Evolutionary conservation across 2,113 vertebrate genomes (phyloP).

Genomic region (Poeciliopsis occidentalis): DNA sequence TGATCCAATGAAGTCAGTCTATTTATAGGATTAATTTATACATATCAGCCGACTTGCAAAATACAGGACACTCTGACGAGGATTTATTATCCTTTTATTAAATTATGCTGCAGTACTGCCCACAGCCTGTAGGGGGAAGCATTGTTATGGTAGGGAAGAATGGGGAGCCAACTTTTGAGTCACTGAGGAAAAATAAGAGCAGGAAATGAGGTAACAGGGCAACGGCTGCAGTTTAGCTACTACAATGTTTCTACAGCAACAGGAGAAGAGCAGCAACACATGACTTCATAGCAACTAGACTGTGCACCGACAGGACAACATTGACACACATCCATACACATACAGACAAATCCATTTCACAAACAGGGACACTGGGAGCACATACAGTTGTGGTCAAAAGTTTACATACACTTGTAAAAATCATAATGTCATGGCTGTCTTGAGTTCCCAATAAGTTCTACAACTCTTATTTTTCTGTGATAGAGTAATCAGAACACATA

Average conservation of each 20-base stretch:
- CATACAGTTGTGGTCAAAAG: no score
- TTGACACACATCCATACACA: conserved; percentile 42
- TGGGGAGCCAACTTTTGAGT: conserved; percentile 51
- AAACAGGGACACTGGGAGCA: conserved; percentile 54
- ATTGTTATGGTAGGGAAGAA: conserved; percentile 43
- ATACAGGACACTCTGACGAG: conserved; percentile 22
- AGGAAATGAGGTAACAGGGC: conserved; percentile 73
- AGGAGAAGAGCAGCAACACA: conserved; percentile 64
- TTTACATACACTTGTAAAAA: no score
- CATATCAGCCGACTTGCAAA: conserved; percentile 26
- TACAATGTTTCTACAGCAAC: conserved; percentile 72
- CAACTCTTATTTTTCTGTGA: no score
- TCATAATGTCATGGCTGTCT: no score
- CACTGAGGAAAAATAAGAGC: conserved; percentile 66
- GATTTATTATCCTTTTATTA: conserved; percentile 2
- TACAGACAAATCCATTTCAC: conserved; percentile 40
- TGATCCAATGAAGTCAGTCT: conserved; percentile 16
- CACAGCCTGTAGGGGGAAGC: conserved; percentile 57
- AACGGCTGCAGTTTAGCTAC: conserved; percentile 65
- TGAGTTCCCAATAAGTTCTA: no score
- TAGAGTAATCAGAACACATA: no score
- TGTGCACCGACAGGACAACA: conserved; percentile 47
- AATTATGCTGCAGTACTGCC: conserved; percentile 33
- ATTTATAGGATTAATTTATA: conserved; percentile 15
- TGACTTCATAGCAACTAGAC: conserved; percentile 40